Conservation (phyloP, 2,797 vertebrate species). For the Corythornis leucogaster region DNA sequence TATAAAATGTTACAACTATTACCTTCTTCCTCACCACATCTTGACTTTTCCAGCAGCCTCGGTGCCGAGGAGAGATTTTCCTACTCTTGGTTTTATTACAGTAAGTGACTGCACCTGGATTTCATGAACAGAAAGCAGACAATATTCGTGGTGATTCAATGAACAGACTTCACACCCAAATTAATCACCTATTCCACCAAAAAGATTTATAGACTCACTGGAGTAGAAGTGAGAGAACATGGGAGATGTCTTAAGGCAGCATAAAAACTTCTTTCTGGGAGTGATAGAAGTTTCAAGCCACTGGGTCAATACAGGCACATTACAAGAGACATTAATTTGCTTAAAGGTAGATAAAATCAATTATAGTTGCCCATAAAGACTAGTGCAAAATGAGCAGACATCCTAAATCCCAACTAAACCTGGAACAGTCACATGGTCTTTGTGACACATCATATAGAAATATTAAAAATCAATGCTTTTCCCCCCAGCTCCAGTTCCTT, state of each 20-base stretch:
- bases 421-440: background rate
- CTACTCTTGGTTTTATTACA: constrained; percentile 1
- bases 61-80: background rate
- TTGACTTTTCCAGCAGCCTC: constrained; percentile 7
- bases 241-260: constrained; percentile 51
- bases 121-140: constrained; percentile 53
- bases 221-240: constrained; percentile 54
- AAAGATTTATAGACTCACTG: constrained; percentile 50
- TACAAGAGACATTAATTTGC: constrained; percentile 49
- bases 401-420: background rate
- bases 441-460: background rate
- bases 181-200: constrained; percentile 56
- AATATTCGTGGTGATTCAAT: constrained; percentile 37
- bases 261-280: constrained; percentile 50
- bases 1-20: background rate
- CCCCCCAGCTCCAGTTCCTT: background rate
- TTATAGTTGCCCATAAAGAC: background rate
- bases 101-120: constrained; percentile 26
- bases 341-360: constrained; percentile 47
- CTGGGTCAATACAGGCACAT: constrained; percentile 33
- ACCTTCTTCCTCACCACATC: background rate
- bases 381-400: constrained; percentile 28
- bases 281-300: constrained; percentile 34
- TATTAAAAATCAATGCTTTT: background rate
- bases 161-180: constrained; percentile 70